Conservation (phyloP, 2,888 invertebrate species). For the Petrolisthes cinctipes region DNA sequence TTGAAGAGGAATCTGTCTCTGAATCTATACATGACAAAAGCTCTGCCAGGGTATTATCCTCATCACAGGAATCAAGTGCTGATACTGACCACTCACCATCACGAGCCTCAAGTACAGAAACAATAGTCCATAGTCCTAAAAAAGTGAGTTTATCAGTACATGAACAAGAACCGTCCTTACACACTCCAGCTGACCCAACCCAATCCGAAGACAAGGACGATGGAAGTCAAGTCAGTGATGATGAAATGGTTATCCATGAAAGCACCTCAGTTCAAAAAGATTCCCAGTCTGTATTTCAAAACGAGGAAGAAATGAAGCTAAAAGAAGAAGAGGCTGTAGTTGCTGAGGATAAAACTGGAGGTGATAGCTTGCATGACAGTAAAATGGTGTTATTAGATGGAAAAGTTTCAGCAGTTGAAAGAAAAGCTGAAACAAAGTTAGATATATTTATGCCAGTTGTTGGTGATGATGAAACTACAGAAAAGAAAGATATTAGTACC, state of each 20-base stretch:
- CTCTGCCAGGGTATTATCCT: not conserved
- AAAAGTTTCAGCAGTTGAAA: not conserved
- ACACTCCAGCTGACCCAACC: conserved; percentile 19
- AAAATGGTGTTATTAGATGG: not conserved
- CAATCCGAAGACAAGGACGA: not conserved
- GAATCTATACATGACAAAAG: conserved; percentile 1
- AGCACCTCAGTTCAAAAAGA: not conserved
- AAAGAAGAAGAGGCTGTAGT: not conserved
- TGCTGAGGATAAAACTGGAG: conserved; percentile 16
- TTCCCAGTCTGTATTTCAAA: no score
- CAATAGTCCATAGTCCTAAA: conserved; percentile 60
- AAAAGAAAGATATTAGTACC: conserved; percentile 39
- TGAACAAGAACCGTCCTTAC: conserved; percentile 17
- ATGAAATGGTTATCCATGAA: not conserved
- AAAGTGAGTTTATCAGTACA: conserved; percentile 33
- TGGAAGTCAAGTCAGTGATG: not conserved
- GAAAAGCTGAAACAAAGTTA: conserved; percentile 37
- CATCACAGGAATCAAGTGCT: conserved; percentile 38
- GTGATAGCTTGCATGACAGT: not conserved
- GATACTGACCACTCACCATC: conserved; percentile 56
- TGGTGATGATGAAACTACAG: conserved; percentile 35
- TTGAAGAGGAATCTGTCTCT: conserved; percentile 42
- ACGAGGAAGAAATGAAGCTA: not conserved
- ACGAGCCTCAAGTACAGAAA: conserved; percentile 62
- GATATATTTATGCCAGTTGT: conserved; percentile 48